Conservation (phyloP, 2,797 vertebrate genomes). For the Pantherophis alleghaniensis region DNA sequence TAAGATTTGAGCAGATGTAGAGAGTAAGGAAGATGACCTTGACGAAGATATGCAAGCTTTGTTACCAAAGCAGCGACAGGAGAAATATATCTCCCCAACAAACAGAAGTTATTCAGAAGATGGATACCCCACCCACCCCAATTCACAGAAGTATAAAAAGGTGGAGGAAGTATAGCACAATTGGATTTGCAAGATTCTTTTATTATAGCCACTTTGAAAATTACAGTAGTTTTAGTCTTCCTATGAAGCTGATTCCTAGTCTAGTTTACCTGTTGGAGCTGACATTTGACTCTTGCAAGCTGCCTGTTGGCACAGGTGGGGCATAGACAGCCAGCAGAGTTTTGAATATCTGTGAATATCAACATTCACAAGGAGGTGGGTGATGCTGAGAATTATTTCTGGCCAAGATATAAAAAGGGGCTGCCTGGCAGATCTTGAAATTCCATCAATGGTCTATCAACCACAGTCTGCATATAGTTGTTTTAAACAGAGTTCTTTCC, state of each 20-base stretch:
- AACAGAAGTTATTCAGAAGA: not conserved
- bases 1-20: not conserved
- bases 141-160: not conserved
- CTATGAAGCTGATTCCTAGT: not conserved
- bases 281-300: not conserved
- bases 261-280: not conserved
- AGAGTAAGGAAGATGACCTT: not conserved
- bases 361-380: not conserved
- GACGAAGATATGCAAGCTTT: not conserved
- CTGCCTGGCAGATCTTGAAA: not conserved
- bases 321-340: not conserved
- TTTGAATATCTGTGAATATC: not conserved
- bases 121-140: not conserved
- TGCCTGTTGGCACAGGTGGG: not conserved
- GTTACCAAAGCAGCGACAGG: not conserved
- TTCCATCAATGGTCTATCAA: not conserved
- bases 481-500: not conserved
- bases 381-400: not conserved
- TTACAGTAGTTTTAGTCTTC: not conserved
- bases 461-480: not conserved
- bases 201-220: not conserved
- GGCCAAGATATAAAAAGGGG: not conserved
- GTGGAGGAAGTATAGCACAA: not conserved
- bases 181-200: not conserved
- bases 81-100: not conserved